Base-by-base conservation (phyloP, 2,113 vertebrate species). In the Protomyctophum bolini region DNA sequence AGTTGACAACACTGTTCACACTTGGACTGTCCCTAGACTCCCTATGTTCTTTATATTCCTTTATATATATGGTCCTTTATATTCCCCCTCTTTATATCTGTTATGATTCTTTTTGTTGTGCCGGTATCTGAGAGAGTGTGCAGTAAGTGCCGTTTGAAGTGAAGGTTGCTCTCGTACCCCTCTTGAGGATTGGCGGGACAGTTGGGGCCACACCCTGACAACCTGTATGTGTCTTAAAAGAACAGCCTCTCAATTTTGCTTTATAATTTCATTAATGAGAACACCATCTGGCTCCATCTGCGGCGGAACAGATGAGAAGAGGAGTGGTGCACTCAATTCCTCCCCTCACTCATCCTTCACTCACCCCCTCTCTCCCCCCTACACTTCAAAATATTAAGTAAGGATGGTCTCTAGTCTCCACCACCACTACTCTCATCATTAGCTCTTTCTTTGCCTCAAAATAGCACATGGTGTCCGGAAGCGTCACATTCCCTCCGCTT, bases 281-380 rank as follows among this genome's bases (percentile, higher is more conserved):
- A 66, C 69, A 78, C 87, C 88, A 92, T 87, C 86, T 89, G 90
- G 83, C 69, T 72, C 49, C 59, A 57, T 74, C 75, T 75, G 68
- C 72, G 79, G 59, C 50, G 69, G 62, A 77, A 66, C 15, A 8
- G 58, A 47, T 11, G 21, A 12, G 41, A 10, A 7, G 61, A 52
- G 54, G 66, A 64, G 55, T 56, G 55, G 47, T 41, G 61, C 62
- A 57, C 33, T 41, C 33, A 41, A 41, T 41, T 52, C 50, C 12
- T 12, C 69, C 15, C 63, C 51, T 52, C 50, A 9, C 50, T 12
- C 63, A 21, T 21, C 21, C 21, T 21, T 21, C 21, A 10, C 41
- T 47, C 50, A 45, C 60, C 10, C 55, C 11, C 10, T 14, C 76
- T 56, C 46, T 79, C 50, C 60, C 73, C 29, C 21, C 15, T 10